These are phyloP conservation scores for Emydocephalus ijimae DNA, from an alignment of 2,113 vertebrate species.

Conservation along the genomic window DNA sequence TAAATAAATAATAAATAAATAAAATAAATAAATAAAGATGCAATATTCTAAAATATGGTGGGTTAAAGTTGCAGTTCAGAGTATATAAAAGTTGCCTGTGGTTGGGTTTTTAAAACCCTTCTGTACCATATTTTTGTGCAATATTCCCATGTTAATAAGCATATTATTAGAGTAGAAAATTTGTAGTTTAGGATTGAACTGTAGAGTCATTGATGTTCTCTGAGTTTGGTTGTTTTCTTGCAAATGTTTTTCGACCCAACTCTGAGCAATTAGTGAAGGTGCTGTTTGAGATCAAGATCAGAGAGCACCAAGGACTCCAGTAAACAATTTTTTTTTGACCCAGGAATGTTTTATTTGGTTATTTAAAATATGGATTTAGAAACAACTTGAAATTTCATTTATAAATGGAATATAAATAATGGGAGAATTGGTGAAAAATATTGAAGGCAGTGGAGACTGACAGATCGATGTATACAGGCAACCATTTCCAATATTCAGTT, in stretches of 20 bases:
- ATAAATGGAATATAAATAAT: background rate
- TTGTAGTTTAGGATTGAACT: background rate
- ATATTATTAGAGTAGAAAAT: background rate
- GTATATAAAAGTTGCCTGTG: background rate
- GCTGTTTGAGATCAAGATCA: background rate
- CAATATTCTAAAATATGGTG: background rate
- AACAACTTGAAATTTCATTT: background rate
- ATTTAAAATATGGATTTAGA: background rate
- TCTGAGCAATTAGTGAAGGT: background rate
- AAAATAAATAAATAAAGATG: too few species aligned
- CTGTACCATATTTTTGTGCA: background rate
- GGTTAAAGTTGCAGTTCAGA: background rate
- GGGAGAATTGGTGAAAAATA: background rate
- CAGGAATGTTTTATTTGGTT: background rate
- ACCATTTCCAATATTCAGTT: background rate
- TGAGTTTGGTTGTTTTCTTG: background rate
- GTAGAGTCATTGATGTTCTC: background rate
- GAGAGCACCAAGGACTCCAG: background rate
- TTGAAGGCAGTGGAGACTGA: background rate
- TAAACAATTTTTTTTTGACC: background rate
- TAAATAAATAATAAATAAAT: too few species aligned
- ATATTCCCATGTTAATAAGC: background rate
- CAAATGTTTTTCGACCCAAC: background rate
- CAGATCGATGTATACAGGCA: background rate
- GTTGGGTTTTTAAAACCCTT: background rate